Conservation (phyloP, 2,113 vertebrate genomes). For the Corynorhinus townsendii region DNA sequence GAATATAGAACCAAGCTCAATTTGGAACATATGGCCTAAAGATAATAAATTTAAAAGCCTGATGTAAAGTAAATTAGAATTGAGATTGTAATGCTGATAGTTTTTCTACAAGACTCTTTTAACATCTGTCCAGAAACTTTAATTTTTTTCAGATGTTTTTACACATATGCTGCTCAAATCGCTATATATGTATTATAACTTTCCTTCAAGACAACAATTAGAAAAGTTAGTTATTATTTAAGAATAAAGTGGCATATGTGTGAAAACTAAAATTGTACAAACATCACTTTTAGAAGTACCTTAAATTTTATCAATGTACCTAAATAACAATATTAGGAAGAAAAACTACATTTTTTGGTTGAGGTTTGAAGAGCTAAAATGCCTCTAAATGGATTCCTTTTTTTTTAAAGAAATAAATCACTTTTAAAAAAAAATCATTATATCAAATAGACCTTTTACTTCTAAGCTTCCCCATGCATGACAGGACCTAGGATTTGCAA, state of each 20-base stretch:
- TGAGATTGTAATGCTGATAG: conserved; percentile 75
- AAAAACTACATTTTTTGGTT: background rate
- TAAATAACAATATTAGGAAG: background rate
- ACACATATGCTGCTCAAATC: conserved; percentile 53
- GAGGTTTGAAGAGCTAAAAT: background rate
- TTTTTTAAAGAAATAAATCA: background rate
- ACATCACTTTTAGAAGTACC: conserved; percentile 27
- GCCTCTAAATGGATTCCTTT: background rate
- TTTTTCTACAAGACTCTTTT: conserved; percentile 70
- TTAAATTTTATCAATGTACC: background rate
- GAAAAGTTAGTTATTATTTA: conserved; percentile 65
- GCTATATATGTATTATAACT: background rate
- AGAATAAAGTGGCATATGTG: conserved; percentile 53
- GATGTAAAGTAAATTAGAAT: conserved; percentile 79
- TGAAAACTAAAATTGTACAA: conserved; percentile 50
- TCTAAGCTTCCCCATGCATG: background rate
- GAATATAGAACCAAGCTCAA: conserved; percentile 72
- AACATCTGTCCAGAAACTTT: conserved; percentile 69
- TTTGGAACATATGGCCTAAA: conserved; percentile 73
- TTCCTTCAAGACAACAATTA: conserved; percentile 52
- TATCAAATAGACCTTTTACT: background rate
- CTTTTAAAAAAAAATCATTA: background rate
- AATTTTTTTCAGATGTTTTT: conserved; percentile 73
- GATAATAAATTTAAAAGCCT: conserved; percentile 80
- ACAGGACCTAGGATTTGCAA: background rate